Evolutionary conservation across 92 coral and sea anemone species (phyloP).

Genomic region (Zoanthus sociatus): DNA sequence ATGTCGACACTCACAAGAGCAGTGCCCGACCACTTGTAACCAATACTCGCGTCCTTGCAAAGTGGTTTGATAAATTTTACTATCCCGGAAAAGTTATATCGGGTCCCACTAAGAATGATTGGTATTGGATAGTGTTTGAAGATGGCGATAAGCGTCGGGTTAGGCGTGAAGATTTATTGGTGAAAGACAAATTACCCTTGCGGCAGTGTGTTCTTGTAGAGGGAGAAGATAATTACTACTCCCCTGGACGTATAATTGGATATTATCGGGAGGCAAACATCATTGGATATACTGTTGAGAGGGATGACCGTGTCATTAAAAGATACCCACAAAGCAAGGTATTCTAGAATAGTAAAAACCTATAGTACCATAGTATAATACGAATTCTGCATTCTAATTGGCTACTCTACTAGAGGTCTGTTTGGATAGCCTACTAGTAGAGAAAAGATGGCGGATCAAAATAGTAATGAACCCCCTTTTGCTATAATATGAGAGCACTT

Average conservation of each 20-base stretch:
- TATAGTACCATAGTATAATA: too few species aligned
- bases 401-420: too few species aligned
- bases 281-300: slow-evolving; percentile 83
- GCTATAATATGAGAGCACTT: too few species aligned
- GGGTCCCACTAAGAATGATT: slow-evolving; percentile 65
- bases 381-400: too few species aligned
- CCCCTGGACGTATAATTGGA: slow-evolving; percentile 83
- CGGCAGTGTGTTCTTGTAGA: slow-evolving; percentile 90
- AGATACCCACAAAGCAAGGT: slow-evolving; percentile 74
- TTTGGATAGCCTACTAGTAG: too few species aligned
- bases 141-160: slow-evolving; percentile 89
- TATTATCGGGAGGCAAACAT: slow-evolving; percentile 68
- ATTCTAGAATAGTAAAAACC: slow-evolving; percentile 27
- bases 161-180: slow-evolving; percentile 72
- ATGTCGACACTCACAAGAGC: slow-evolving; percentile 35
- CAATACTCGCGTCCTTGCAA: slow-evolving; percentile 89
- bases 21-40: slow-evolving; percentile 49
- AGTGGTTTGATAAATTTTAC: slow-evolving; percentile 86
- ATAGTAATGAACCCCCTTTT: too few species aligned
- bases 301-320: slow-evolving; percentile 57
- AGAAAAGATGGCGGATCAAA: too few species aligned
- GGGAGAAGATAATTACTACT: slow-evolving; percentile 80
- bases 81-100: slow-evolving; percentile 83
- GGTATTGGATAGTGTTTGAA: slow-evolving; percentile 76
- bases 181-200: slow-evolving; percentile 70